Evolutionary conservation across 2,113 vertebrate genomes (phyloP), one percentile per base, ranked within the genome.

Genomic region (Sander vitreus): DNA sequence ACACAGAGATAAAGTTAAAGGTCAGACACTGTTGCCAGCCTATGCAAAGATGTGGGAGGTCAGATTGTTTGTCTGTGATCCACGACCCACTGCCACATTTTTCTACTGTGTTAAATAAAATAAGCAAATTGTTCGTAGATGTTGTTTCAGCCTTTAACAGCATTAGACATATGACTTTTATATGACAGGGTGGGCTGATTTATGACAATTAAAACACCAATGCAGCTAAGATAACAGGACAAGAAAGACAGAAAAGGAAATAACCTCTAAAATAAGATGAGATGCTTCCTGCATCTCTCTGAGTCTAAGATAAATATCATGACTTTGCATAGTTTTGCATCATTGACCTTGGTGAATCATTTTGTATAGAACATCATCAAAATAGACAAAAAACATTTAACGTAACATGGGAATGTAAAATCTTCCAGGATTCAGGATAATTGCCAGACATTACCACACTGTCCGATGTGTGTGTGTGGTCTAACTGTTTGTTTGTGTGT

Each of bases 31-130:
- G 68, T n/a, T 86, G 71, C 80, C 84, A 88, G 87, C 36, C 51
- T 78, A 72, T 86, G 85, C 82, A 75, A 89, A 78, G 73, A 72
- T 90, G 93, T 93, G 92, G 92, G 92, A 90, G 85, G 90, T 91
- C 90, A 91, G 76, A 89, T 75, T 80, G 84, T 80, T 81, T 73
- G 85, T 84, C 80, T 76, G 45, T 65, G 69, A 78, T 76, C 62
- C 81, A 72, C 72, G 53, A 79, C 89, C 88, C 84, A 87, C 80
- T 68, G 80, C 59, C 80, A 81, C 87, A 90, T 92, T 73, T 80
- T 73, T 88, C 62, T 36, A 19, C 62, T 57, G 10, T 27, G 54
- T 64, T 73, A 64, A 60, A 65, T 19, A 45, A 58, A 77, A 64
- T 8, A 25, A 71, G 12, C 4, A 74, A 63, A 78, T 43, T 15